phyloP scores from a whole-genome alignment of 2,888 invertebrate genomes.

The Beris chalybata region DNA sequence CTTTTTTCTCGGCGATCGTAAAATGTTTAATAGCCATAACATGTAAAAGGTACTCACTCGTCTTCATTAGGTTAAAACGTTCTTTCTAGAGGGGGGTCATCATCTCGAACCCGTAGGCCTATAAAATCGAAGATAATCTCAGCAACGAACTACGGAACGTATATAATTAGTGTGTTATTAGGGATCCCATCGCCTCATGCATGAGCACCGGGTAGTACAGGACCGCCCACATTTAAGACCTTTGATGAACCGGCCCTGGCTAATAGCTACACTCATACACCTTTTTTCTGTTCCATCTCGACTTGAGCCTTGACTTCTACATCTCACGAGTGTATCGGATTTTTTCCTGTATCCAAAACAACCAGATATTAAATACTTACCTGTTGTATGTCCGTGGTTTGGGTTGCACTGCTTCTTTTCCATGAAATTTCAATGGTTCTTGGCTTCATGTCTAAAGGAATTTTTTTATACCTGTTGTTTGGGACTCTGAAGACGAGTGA shows the following conservation, averaged over 20 bases:
- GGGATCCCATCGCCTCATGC: conserved; percentile 20
- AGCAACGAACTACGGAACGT: conserved; percentile 14
- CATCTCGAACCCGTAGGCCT: conserved; percentile 7
- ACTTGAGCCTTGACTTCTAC: conserved; percentile 8
- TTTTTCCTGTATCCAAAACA: no score
- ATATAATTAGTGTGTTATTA: conserved; percentile 34
- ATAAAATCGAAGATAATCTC: conserved; percentile 32
- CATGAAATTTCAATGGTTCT: no score
- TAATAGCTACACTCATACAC: conserved; percentile 24
- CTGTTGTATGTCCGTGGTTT: background rate
- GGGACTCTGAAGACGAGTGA: no score
- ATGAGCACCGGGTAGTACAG: conserved; percentile 4
- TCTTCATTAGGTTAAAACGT: conserved; percentile 25
- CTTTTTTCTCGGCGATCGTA: conserved; percentile 14
- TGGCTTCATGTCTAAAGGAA: no score
- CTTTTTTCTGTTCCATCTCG: conserved; percentile 1
- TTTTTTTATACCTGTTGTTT: no score
- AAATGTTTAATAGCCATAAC: conserved; percentile 25
- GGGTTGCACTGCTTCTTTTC: background rate
- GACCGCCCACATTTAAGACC: conserved; percentile 32
- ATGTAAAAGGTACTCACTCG: conserved; percentile 16
- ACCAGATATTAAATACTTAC: no score
- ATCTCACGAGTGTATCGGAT: no score
- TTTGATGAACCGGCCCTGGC: conserved; percentile 27
- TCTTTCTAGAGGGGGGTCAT: background rate